Conservation (phyloP, 2,888 invertebrate species). For the Sesia apiformis region DNA sequence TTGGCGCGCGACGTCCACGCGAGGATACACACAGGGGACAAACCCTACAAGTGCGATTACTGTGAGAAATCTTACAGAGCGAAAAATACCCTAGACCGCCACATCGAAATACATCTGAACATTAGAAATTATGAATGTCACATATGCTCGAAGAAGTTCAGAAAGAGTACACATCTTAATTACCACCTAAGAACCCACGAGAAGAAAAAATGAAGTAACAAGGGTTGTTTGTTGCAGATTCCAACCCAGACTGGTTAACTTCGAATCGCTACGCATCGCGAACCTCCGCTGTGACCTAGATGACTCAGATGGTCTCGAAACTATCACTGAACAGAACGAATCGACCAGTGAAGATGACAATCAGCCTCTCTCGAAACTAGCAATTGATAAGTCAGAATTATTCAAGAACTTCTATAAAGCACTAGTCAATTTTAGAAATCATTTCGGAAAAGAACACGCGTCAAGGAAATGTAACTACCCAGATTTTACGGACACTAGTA, state of each 20-base stretch:
- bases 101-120: conserved; percentile 41
- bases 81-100: conserved; percentile 36
- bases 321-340: background rate
- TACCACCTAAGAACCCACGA: conserved; percentile 48
- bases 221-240: conserved; percentile 54
- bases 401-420: conserved; percentile 41
- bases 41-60: conserved; percentile 51
- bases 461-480: conserved; percentile 14
- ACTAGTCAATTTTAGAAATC: conserved; percentile 42
- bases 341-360: background rate
- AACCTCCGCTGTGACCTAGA: background rate
- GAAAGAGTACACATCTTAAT: conserved; percentile 45
- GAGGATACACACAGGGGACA: conserved; percentile 55
- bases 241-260: background rate
- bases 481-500: conserved; percentile 32
- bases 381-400: conserved; percentile 17
- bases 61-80: conserved; percentile 51
- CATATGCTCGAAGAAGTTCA: conserved; percentile 43
- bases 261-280: background rate
- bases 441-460: conserved; percentile 29
- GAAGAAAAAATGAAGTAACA: conserved; percentile 26
- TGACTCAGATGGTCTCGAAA: background rate
- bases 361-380: conserved; percentile 17
- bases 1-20: conserved; percentile 51
- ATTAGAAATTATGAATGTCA: conserved; percentile 38